phyloP scores from a whole-genome alignment of 2,888 invertebrate genomes.

The Eueremaeus valkanovi region DNA sequence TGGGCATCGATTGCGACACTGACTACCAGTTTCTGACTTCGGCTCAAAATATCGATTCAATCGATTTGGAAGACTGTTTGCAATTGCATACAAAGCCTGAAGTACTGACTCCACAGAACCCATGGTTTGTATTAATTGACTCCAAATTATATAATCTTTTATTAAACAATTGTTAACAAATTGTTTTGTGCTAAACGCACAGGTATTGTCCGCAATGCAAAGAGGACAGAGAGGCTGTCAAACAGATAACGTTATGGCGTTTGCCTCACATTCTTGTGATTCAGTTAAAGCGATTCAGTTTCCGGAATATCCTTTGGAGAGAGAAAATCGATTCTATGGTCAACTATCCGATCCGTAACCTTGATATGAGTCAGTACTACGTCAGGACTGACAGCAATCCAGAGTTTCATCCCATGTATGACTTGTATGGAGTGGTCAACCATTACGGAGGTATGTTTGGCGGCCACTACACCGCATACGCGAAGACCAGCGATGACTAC shows the following conservation, averaged over 20 bases:
- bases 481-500: constrained; percentile 43
- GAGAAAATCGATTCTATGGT: constrained; percentile 51
- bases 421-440: constrained; percentile 57
- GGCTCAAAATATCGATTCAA: constrained; percentile 42
- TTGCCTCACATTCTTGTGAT: constrained; percentile 52
- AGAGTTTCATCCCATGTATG: constrained; percentile 51
- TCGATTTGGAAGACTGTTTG: constrained; percentile 53
- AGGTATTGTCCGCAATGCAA: constrained; percentile 49
- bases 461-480: constrained; percentile 57
- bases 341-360: constrained; percentile 52
- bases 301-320: constrained; percentile 49
- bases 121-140: constrained; percentile 53
- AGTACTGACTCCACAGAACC: constrained; percentile 55
- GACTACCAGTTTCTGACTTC: not conserved
- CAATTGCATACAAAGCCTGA: constrained; percentile 57
- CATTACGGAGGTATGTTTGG: constrained; percentile 55
- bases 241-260: constrained; percentile 52
- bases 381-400: constrained; percentile 45
- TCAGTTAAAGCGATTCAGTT: constrained; percentile 53
- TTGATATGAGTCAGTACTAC: constrained; percentile 53
- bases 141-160: no score
- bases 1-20: not conserved
- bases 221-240: constrained; percentile 52
- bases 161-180: not conserved
- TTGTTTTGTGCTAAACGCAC: not conserved